Conservation (phyloP, 1,140 invertebrate genomes). For the Metaphire vulgaris region DNA sequence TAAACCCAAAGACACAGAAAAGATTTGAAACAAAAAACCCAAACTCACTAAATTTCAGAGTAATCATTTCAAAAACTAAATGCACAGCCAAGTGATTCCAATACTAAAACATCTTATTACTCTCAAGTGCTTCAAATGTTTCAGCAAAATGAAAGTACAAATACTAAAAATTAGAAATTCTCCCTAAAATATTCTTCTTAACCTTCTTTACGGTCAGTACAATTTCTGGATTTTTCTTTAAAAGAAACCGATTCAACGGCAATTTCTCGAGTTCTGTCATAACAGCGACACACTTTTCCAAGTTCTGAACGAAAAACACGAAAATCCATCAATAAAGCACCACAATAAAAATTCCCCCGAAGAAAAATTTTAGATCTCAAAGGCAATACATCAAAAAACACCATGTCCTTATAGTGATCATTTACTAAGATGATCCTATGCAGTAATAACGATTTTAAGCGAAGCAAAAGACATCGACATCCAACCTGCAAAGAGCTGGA, state of each 20-base stretch:
- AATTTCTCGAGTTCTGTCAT: slow-evolving; percentile 61
- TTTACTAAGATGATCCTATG: neutral
- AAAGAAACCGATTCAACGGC: slow-evolving; percentile 66
- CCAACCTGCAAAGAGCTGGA: too few species aligned
- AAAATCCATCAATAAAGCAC: neutral
- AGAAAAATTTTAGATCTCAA: neutral
- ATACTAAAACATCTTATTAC: neutral
- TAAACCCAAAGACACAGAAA: slow-evolving; percentile 20
- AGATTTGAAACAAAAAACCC: neutral
- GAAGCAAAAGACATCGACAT: too few species aligned
- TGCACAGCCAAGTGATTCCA: neutral
- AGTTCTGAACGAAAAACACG: slow-evolving; percentile 37
- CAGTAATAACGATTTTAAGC: neutral
- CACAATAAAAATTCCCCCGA: neutral
- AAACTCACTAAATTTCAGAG: neutral
- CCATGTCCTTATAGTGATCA: neutral
- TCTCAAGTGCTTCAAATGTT: neutral
- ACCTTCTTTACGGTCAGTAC: slow-evolving; percentile 62
- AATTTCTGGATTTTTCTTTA: slow-evolving; percentile 75
- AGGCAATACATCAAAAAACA: neutral
- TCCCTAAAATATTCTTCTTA: slow-evolving; percentile 10
- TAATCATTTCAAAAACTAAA: neutral
- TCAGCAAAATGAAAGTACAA: neutral
- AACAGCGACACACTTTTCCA: slow-evolving; percentile 55
- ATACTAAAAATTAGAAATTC: neutral